Percentiles rank a stretch among this genome's conserved stretches.
Evolutionary conservation across 2,113 vertebrate species (phyloP).

Genomic region (Terrapene triunguis): DNA sequence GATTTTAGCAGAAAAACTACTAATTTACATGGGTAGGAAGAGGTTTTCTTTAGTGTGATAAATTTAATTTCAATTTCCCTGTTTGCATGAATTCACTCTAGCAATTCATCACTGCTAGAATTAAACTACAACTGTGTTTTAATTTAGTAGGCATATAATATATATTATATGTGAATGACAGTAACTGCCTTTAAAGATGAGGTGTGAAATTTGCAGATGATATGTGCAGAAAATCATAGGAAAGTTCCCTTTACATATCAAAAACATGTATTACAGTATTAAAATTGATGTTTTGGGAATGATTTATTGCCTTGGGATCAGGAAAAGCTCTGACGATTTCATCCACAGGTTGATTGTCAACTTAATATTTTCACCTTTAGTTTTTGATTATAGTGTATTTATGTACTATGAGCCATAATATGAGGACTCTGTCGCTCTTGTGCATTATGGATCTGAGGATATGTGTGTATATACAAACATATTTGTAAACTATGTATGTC

Average conservation of each 20-base stretch:
- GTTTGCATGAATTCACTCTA: constrained; percentile 80
- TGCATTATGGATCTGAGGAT: neutral
- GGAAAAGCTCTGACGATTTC: neutral
- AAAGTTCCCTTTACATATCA: neutral
- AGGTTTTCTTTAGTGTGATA: constrained; percentile 80
- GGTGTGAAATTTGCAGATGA: neutral
- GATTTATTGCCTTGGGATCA: neutral
- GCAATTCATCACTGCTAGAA: constrained; percentile 82
- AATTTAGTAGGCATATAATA: constrained; percentile 67
- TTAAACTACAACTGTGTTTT: constrained; percentile 78
- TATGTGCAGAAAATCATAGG: constrained; percentile 5
- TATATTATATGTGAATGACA: constrained; percentile 76
- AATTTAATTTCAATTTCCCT: constrained; percentile 84
- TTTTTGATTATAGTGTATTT: neutral
- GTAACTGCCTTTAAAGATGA: constrained; percentile 47
- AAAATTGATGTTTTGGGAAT: neutral
- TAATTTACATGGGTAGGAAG: constrained; percentile 82
- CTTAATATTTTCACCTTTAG: neutral
- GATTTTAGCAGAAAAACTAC: constrained; percentile 83
- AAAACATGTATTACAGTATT: neutral
- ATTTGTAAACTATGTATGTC: neutral
- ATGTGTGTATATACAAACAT: neutral
- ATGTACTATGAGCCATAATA: neutral
- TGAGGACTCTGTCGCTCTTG: neutral
- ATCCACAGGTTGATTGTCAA: neutral